Conservation (phyloP, 2,797 vertebrate species). For the Cyclura pinguis region DNA sequence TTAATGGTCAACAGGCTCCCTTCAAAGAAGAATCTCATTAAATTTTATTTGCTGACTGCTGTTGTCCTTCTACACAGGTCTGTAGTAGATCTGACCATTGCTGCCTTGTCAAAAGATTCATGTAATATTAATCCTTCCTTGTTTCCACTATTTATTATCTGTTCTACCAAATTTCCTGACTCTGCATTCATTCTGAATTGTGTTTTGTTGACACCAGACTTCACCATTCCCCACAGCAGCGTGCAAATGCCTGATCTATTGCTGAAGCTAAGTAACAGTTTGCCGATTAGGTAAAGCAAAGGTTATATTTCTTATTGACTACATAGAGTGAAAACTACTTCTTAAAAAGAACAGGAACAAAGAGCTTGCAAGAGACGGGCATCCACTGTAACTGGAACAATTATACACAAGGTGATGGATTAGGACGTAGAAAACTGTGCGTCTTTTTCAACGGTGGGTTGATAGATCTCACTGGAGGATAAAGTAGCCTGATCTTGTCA, state of each 20-base stretch:
- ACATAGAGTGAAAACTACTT: slow-evolving; percentile 56
- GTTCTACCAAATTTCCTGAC: slow-evolving; percentile 68
- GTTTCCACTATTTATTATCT: slow-evolving; percentile 64
- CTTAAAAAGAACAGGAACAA: slow-evolving; percentile 53
- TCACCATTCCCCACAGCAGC: slow-evolving; percentile 57
- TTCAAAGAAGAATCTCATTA: background rate
- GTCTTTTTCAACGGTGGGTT: slow-evolving; percentile 39
- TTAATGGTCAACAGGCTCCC: slow-evolving; percentile 45
- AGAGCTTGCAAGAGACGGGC: background rate
- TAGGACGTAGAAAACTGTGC: slow-evolving; percentile 63
- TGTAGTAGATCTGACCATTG: background rate
- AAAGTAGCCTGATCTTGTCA: background rate
- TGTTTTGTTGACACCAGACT: slow-evolving; percentile 66
- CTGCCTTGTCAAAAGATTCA: slow-evolving; percentile 40
- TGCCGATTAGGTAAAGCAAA: slow-evolving; percentile 57
- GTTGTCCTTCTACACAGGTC: slow-evolving; percentile 12
- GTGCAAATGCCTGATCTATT: slow-evolving; percentile 56
- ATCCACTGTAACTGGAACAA: slow-evolving; percentile 44
- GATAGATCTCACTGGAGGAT: slow-evolving; percentile 47
- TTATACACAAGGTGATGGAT: slow-evolving; percentile 56
- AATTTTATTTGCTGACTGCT: slow-evolving; percentile 2
- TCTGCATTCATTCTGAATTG: slow-evolving; percentile 61
- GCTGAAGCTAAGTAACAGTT: slow-evolving; percentile 51
- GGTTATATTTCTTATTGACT: slow-evolving; percentile 67
- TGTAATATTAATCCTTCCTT: slow-evolving; percentile 50